Conservation (phyloP, 2,113 vertebrate species). For the Ctenodactylus gundi region DNA sequence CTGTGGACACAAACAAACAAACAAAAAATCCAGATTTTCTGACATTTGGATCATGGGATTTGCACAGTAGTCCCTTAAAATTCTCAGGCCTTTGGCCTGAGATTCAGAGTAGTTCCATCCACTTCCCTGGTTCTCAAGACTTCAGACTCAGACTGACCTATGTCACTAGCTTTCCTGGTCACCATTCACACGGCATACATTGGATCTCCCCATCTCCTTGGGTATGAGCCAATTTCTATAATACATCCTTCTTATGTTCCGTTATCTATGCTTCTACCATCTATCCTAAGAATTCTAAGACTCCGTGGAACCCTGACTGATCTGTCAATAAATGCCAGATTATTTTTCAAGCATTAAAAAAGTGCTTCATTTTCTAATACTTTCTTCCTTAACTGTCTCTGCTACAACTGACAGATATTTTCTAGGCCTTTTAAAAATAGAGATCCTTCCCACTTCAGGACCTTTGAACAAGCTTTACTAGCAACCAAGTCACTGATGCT, state of each 20-base stretch:
- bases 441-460: not conserved
- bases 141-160: not conserved
- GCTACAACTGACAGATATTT: not conserved
- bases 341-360: not conserved
- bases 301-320: not conserved
- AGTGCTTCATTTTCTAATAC: not conserved
- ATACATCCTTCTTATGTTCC: not conserved
- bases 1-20: not conserved
- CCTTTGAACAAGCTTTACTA: not conserved
- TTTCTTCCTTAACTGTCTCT: not conserved
- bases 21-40: not conserved
- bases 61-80: not conserved
- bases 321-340: not conserved
- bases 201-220: not conserved
- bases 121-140: not conserved
- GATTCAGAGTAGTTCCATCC: not conserved
- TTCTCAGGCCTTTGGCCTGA: not conserved
- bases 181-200: not conserved
- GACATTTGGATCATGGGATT: too few relatives aligned
- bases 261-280: not conserved
- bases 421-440: conserved; percentile 4
- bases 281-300: not conserved
- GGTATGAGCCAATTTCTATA: not conserved
- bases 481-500: not conserved
- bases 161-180: too few relatives aligned